Conservation (phyloP, 2,113 vertebrate genomes). For the Noturus placidus region DNA sequence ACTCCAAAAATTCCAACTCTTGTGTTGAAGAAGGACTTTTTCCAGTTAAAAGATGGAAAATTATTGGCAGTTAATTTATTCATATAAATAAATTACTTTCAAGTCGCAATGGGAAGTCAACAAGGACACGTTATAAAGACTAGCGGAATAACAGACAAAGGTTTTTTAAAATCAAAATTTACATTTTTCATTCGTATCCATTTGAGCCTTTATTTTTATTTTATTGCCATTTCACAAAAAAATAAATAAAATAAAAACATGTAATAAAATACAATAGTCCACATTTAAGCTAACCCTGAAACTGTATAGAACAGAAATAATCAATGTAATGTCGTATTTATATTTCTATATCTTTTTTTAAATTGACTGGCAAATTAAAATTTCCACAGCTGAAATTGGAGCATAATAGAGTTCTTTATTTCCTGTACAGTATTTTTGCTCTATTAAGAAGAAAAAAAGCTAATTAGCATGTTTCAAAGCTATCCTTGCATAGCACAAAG, state of each 20-base stretch:
- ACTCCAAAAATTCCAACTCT: not conserved
- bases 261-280: slow-evolving; percentile 71
- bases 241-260: slow-evolving; percentile 40
- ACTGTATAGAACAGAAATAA: slow-evolving; percentile 79
- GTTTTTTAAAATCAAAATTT: not conserved
- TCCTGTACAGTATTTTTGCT: slow-evolving; percentile 74
- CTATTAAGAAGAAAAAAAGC: slow-evolving; percentile 65
- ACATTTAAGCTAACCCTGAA: slow-evolving; percentile 81
- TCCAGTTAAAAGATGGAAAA: not conserved
- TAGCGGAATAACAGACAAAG: not conserved
- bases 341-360: slow-evolving; percentile 64
- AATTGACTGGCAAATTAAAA: slow-evolving; percentile 84
- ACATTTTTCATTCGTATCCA: not conserved
- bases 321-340: not conserved
- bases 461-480: slow-evolving; percentile 81
- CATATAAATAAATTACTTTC: not conserved
- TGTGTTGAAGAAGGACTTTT: not conserved
- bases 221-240: slow-evolving; percentile 87
- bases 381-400: slow-evolving; percentile 76
- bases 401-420: slow-evolving; percentile 75
- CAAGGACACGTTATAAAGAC: not conserved
- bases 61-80: not conserved
- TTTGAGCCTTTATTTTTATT: slow-evolving; percentile 72
- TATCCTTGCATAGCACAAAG: slow-evolving; percentile 97
- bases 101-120: not conserved